These are phyloP conservation scores for Heteromormyrus szaboi DNA, from an alignment of 2,797 vertebrate species.

Conservation along the genomic window DNA sequence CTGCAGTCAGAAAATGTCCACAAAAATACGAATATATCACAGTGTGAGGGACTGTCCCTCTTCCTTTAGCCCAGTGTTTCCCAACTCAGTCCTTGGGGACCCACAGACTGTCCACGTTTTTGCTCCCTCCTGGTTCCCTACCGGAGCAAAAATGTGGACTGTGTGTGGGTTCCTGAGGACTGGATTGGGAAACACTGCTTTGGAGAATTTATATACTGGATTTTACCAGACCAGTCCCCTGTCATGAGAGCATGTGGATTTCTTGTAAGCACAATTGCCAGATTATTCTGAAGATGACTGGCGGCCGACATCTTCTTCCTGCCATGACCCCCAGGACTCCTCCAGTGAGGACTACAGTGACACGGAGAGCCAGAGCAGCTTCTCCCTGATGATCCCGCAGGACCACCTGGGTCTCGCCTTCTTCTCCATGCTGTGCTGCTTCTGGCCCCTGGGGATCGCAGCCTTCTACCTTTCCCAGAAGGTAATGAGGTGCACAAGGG, in stretches of 20 bases:
- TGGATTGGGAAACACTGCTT: not conserved
- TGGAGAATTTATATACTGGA: not conserved
- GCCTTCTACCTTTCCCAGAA: slow-evolving; percentile 86
- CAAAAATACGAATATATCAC: not conserved
- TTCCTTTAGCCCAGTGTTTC: not conserved
- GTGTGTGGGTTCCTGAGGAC: not conserved
- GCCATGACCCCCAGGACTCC: slow-evolving; percentile 56
- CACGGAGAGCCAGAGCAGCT: slow-evolving; percentile 68
- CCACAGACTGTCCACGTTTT: not conserved
- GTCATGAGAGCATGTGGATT: not conserved
- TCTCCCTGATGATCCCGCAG: slow-evolving; percentile 74
- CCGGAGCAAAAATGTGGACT: not conserved
- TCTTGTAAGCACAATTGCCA: not conserved
- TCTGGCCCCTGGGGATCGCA: slow-evolving; percentile 85
- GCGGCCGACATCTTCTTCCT: not conserved
- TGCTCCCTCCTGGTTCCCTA: not conserved
- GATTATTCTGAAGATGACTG: not conserved
- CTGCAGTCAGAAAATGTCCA: not conserved
- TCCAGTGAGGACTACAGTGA: slow-evolving; percentile 75
- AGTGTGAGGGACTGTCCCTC: not conserved
- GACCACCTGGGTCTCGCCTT: slow-evolving; percentile 82
- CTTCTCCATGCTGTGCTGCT: slow-evolving; percentile 88
- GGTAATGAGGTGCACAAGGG: slow-evolving; percentile 54
- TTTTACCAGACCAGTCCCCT: not conserved
- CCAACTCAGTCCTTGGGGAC: not conserved